Evolutionary conservation across 2,888 invertebrate species (phyloP).

Genomic region (Drosophila prolongata): DNA sequence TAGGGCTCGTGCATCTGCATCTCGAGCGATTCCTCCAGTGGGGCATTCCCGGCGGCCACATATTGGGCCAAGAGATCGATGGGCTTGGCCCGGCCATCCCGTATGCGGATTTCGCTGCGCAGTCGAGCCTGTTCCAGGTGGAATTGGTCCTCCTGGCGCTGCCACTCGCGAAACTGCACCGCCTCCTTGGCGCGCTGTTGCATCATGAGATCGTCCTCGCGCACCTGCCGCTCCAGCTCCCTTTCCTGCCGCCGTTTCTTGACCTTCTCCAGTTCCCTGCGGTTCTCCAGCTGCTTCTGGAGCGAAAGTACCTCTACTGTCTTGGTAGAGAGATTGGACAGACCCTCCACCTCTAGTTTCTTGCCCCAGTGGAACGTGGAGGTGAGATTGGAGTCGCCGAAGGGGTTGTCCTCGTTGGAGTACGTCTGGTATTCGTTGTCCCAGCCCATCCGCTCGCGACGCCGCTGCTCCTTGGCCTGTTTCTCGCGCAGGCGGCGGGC

Average conservation of each 20-base stretch:
- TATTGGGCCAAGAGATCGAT: constrained; percentile 99
- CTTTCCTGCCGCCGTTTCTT: constrained; percentile 95
- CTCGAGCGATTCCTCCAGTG: constrained; percentile 95
- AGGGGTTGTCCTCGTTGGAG: constrained; percentile 99
- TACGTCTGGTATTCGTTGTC: constrained; percentile 98
- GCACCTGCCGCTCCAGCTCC: constrained; percentile 92
- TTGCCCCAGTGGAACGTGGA: constrained; percentile 99
- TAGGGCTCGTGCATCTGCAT: constrained; percentile 99
- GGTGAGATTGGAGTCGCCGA: constrained; percentile 97
- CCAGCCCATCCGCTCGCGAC: constrained; percentile 98
- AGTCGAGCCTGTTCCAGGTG: constrained; percentile 98
- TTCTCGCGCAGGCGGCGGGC: constrained; percentile 94
- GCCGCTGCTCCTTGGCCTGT: constrained; percentile 93
- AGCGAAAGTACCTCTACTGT: constrained; percentile 93
- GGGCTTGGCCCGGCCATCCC: constrained; percentile 98
- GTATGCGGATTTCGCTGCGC: constrained; percentile 96
- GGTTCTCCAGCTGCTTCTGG: constrained; percentile 95
- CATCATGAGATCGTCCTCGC: constrained; percentile 93
- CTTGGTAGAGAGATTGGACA: constrained; percentile 90
- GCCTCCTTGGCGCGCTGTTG: constrained; percentile 95
- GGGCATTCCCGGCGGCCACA: constrained; percentile 91
- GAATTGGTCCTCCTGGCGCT: constrained; percentile 98
- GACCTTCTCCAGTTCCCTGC: constrained; percentile 96
- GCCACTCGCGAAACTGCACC: constrained; percentile 96
- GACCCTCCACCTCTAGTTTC: constrained; percentile 97